A percentile compares a stretch with the other conserved stretches of the same genome.
phyloP scores from a whole-genome alignment of 2,113 vertebrate species.

The Menidia beryllina region DNA sequence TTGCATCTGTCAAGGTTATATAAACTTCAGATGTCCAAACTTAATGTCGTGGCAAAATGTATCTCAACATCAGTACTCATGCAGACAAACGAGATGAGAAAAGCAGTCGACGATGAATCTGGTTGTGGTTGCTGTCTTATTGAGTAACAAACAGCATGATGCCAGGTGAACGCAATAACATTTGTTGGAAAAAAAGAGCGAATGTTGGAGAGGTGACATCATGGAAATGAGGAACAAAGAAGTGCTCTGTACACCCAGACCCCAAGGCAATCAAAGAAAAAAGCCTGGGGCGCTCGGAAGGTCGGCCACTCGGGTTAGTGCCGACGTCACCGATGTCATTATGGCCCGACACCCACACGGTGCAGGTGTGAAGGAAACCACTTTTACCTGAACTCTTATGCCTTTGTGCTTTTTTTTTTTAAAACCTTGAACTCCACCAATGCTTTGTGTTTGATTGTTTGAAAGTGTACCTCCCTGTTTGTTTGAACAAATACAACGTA shows the following conservation, averaged over 20 bases:
- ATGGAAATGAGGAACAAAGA: conserved; percentile 63
- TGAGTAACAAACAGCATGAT: conserved; percentile 9
- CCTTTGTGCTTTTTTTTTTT: conserved; percentile 5
- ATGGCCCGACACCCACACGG: conserved; percentile 1
- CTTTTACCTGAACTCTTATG: conserved; percentile 16
- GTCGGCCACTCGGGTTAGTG: conserved; percentile 24
- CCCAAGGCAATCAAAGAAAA: conserved; percentile 41
- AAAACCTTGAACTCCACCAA: background rate
- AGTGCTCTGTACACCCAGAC: conserved; percentile 27
- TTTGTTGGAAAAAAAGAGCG: conserved; percentile 6
- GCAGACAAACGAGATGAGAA: background rate
- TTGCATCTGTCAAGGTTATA: background rate
- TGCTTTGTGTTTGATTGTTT: background rate
- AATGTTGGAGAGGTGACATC: conserved; percentile 21
- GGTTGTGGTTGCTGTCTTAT: background rate
- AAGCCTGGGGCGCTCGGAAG: conserved; percentile 44
- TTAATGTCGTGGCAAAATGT: background rate
- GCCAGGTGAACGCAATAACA: conserved; percentile 20
- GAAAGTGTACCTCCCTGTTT: background rate
- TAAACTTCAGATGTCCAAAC: conserved; percentile 10
- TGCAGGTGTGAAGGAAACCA: conserved; percentile 27
- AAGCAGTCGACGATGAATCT: background rate
- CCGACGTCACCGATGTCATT: conserved; percentile 65
- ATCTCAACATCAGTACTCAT: background rate
- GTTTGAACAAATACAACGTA: background rate